A percentile compares a stretch with the other conserved stretches of the same genome.
These are phyloP conservation scores for Pachyrhynchus sulphureomaculatus DNA, from an alignment of 1,140 invertebrate genomes.

Conservation along the genomic window DNA sequence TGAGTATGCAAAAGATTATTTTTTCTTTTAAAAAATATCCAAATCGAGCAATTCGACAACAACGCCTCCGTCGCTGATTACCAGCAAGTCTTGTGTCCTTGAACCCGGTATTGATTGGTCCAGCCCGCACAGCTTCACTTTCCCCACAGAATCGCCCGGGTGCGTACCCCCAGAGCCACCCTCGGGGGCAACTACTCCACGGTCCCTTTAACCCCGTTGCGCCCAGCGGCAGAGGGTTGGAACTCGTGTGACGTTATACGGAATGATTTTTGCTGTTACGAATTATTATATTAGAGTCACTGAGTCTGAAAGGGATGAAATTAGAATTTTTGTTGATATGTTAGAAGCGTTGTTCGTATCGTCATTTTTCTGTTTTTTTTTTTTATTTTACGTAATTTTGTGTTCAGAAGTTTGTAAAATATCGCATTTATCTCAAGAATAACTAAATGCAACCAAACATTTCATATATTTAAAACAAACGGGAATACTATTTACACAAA, in stretches of 20 bases:
- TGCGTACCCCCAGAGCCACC: slow-evolving; percentile 19
- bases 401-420: no score
- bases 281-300: background rate
- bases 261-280: background rate
- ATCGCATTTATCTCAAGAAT: no score
- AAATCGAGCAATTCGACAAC: no score
- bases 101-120: slow-evolving; percentile 39
- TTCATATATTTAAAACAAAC: no score
- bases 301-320: background rate
- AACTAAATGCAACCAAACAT: no score
- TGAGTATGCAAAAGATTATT: no score
- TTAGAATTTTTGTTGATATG: background rate
- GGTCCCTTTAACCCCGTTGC: background rate
- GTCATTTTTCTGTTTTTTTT: no score
- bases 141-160: slow-evolving; percentile 26
- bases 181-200: background rate
- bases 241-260: slow-evolving; percentile 17
- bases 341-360: background rate
- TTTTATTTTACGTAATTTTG: no score
- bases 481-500: no score
- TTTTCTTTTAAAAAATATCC: no score
- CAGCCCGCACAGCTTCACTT: slow-evolving; percentile 35
- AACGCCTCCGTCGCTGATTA: background rate
- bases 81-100: slow-evolving; percentile 30
- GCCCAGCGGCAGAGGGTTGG: background rate